Base-by-base conservation (phyloP, 2,113 vertebrate genomes). In the Sorex araneus region DNA sequence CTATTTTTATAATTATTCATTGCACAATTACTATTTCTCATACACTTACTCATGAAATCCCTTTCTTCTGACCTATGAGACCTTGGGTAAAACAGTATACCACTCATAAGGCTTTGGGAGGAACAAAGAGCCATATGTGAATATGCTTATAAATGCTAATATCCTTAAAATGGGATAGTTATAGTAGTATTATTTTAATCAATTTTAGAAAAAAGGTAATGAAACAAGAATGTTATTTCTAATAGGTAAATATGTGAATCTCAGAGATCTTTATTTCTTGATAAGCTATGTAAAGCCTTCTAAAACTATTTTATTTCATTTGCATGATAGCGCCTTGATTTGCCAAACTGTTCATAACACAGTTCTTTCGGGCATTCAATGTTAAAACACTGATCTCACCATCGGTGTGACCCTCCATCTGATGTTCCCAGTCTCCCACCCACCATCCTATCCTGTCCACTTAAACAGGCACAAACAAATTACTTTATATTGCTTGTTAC, bases 201-300 rank as follows among this genome's bases (percentile, higher is more conserved):
- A 81, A 40, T 73, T 83, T 93, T 54, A 76, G 60, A 71, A 70
- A 21, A 47, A 76, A 85, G 86, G 64, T 47, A 63, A 78, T 71
- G 85, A 47, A 89, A 54, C 10, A 92, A 21, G 4, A 79, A 76
- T 63, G 11, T 54, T 90, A 67, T 71, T 66, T 32, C 80, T 83
- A 63, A 60, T 9, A 64, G 45, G 47, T 8, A 96, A 92, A 64
- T 74, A n/a, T 66, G 27, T 87, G 30, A 90, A 76, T 82, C 45
- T 90, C n/a, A 81, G 32, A 18, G 8, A 69, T 78, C 21, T 71
- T 80, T 85, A 30, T 66, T 30, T 66, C 64, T 71, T 54, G 43
- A 23, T 70, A 76, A 21, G 32, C 28, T 43, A 23, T 12, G 5
- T 70, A 36, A 11, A 84, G 23, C 71, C 93, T 71, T 36, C 9